Evolutionary conservation across 2,797 vertebrate genomes (phyloP).

Genomic region (Rhinogobio ventralis): DNA sequence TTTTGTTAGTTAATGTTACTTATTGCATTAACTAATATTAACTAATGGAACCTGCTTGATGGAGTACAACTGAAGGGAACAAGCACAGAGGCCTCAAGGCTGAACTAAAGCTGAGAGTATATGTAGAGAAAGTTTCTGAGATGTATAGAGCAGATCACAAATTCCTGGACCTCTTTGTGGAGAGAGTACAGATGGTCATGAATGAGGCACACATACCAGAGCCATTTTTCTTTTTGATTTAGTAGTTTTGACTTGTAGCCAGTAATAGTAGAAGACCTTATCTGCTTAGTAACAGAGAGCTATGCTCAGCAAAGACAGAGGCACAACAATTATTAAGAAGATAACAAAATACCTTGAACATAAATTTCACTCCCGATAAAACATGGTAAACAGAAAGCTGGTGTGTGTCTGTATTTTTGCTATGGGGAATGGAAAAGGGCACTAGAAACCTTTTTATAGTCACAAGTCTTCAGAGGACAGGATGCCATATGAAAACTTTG

Average conservation of each 20-base stretch:
- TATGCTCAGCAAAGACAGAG: neutral
- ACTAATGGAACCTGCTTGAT: neutral
- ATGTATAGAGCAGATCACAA: neutral
- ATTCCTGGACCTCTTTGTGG: neutral
- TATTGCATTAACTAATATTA: neutral
- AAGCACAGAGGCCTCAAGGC: neutral
- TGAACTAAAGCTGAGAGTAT: neutral
- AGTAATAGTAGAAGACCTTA: neutral
- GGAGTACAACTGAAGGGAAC: neutral
- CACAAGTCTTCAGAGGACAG: neutral
- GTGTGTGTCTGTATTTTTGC: neutral
- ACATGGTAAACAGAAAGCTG: neutral
- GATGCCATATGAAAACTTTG: neutral
- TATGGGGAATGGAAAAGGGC: neutral
- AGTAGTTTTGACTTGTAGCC: conserved; percentile 10
- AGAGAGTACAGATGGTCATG: neutral
- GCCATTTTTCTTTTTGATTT: conserved; percentile 3
- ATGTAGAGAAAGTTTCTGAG: neutral
- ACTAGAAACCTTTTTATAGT: neutral
- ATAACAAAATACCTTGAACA: neutral
- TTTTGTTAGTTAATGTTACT: neutral
- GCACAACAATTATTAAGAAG: neutral
- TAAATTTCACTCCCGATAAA: neutral
- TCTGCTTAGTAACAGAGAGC: neutral
- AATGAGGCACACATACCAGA: neutral